Percentiles rank a stretch among this genome's conserved stretches.
Conservation (phyloP, 2,888 invertebrate genomes). For the Euphydryas editha region DNA sequence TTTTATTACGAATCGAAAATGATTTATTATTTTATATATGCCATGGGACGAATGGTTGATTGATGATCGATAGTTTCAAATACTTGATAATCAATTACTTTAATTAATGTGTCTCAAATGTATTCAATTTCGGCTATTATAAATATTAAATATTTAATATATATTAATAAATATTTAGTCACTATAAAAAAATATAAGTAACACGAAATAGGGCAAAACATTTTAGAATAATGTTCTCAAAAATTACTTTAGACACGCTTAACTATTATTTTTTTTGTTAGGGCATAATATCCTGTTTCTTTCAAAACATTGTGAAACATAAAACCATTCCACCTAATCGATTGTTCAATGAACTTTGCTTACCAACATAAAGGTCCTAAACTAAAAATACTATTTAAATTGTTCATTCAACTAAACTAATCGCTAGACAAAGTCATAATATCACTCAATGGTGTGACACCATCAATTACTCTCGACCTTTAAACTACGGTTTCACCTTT, state of each 20-base stretch:
- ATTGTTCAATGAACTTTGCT: constrained; percentile 8
- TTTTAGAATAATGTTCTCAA: background rate
- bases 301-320: constrained; percentile 2
- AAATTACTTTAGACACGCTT: background rate
- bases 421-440: constrained; percentile 40
- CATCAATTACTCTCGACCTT: constrained; percentile 56
- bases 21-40: no score
- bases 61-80: no score
- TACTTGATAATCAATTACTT: no score
- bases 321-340: background rate
- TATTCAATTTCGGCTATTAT: no score
- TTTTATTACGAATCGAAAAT: no score
- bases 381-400: constrained; percentile 24
- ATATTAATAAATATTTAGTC: no score
- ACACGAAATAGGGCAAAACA: no score
- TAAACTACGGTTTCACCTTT: constrained; percentile 56
- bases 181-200: no score
- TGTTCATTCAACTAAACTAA: constrained; percentile 36
- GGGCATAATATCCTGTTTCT: background rate
- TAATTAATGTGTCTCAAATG: no score
- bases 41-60: no score
- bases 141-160: no score
- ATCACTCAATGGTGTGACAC: constrained; percentile 47
- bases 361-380: constrained; percentile 4
- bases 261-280: background rate